Base-by-base conservation (phyloP, 2,113 vertebrate species). In the Gorsachius goisagi region DNA sequence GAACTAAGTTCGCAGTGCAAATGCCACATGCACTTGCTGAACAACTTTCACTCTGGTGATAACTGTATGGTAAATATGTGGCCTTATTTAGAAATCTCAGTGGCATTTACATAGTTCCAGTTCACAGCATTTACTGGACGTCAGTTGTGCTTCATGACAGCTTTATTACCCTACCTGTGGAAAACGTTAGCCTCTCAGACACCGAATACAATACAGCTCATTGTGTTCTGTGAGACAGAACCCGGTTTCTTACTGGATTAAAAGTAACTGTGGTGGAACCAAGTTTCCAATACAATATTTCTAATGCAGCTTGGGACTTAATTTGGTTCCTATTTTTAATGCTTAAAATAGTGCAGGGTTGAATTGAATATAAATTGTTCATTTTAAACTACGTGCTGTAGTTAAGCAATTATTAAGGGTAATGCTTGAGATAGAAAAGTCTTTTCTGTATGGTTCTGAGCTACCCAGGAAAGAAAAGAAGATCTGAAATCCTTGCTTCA, bases 131-230 rank as follows among this genome's bases (percentile, higher is more conserved):
- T 90, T 84, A 88, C 52, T 90, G 56, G 30, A 75, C 0, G 9
- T 83, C 79, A 90, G 49, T 15, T 84, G 23, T 90, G 68, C 64
- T 94, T 89, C 30, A n/a, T 72, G 88, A 81, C 83, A 84, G 64
- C 53, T 96, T 95, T 90, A 93, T 90, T 93, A 72, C 75, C 47
- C 56, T 84, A 86, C 80, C 83, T 93, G 83, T n/a, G 68, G 86
- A 86, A 93, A 97, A 83, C 18, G 66, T 84, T 24, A 8, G 52
- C 72, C 56, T 95, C 56, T 50, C 63, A 79, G 69, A 81, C 60
- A 74, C 3, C 0, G 1, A 90, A 50, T 26, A 94, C 76, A 96
- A 92, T 75, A 47, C 47, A 90, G 76, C 60, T 90, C 73, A 58
- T 75, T 88, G 69, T 94, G 76, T 85, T 76, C 66, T 62, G 59